These are phyloP conservation scores for Mesembrinibis cayennensis DNA, from an alignment of 2,113 vertebrate species.

Conservation along the genomic window DNA sequence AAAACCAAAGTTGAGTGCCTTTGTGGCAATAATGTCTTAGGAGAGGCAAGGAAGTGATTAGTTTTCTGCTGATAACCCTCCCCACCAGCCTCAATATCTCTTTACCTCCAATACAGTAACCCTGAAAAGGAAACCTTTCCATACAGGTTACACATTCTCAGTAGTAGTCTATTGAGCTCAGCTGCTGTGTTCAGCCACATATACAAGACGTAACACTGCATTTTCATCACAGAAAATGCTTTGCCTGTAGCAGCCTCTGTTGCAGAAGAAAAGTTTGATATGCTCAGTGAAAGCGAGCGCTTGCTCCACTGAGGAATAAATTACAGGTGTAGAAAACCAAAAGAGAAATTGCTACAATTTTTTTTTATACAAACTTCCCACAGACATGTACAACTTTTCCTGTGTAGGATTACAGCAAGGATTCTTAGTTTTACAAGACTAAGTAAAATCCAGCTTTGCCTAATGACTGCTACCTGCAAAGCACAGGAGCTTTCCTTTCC, in stretches of 20 bases:
- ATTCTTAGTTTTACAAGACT: background rate
- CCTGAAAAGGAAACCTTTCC: background rate
- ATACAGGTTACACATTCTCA: background rate
- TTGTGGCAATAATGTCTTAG: background rate
- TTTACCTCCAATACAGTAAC: background rate
- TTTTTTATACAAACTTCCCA: background rate
- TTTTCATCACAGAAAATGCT: background rate
- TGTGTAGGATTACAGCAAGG: background rate
- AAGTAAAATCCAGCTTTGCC: background rate
- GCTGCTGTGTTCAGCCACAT: background rate
- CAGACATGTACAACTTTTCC: background rate
- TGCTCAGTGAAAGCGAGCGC: background rate
- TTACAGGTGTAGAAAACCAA: background rate
- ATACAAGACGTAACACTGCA: background rate
- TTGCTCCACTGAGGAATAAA: background rate
- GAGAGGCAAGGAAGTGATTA: background rate
- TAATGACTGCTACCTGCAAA: background rate
- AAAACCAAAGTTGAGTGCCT: background rate
- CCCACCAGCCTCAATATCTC: background rate
- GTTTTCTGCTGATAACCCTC: background rate
- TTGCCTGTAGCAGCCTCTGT: background rate
- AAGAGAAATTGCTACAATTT: background rate
- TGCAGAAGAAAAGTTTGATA: background rate
- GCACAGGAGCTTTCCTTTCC: background rate
- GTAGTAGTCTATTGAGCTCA: background rate